These are phyloP conservation scores for Gallinago nigripennis DNA, from an alignment of 2,797 vertebrate species.

Conservation along the genomic window DNA sequence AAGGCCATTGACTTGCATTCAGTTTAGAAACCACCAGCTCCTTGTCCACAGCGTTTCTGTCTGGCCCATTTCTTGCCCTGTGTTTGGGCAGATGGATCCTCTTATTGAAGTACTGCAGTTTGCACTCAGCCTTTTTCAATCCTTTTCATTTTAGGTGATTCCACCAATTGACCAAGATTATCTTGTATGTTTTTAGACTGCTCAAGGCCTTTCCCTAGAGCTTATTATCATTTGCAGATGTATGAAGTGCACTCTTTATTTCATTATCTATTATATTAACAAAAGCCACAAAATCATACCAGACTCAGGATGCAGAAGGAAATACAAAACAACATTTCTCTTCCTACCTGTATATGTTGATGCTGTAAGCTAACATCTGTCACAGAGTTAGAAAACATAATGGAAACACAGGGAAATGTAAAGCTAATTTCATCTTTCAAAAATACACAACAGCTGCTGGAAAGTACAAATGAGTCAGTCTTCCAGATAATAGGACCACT, in stretches of 20 bases:
- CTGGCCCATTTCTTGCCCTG: not conserved
- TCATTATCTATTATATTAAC: not conserved
- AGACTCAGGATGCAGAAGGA: not conserved
- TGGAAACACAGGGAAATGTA: not conserved
- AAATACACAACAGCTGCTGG: not conserved
- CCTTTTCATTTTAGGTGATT: not conserved
- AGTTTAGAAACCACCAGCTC: not conserved
- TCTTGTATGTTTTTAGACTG: not conserved
- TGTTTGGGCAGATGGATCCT: accelerated
- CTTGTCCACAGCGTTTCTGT: not conserved
- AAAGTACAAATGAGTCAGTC: slow-evolving; percentile 1
- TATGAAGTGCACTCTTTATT: not conserved
- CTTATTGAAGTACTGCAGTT: not conserved
- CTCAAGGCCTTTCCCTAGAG: not conserved
- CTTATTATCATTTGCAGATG: not conserved
- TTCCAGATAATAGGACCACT: not conserved
- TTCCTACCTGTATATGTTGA: not conserved
- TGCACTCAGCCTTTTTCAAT: not conserved
- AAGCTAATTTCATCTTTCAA: not conserved
- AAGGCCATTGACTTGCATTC: not conserved
- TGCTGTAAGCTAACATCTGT: not conserved
- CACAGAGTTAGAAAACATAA: not conserved
- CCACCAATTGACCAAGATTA: not conserved
- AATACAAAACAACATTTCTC: not conserved
- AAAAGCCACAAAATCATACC: not conserved